These are phyloP conservation scores for Dioctria linearis DNA, from an alignment of 2,888 invertebrate genomes.

Conservation along the genomic window DNA sequence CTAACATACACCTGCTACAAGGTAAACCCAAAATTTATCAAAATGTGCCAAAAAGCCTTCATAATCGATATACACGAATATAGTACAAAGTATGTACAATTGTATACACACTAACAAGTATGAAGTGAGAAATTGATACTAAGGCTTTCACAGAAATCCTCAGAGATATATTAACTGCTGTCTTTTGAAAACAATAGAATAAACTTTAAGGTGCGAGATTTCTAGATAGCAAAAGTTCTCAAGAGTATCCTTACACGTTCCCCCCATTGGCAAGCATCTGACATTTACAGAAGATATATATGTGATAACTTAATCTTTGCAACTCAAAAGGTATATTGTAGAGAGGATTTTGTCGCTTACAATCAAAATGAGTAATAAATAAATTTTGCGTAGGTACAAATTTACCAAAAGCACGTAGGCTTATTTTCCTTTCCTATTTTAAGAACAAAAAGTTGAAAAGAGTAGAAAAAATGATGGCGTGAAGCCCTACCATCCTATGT, in stretches of 20 bases:
- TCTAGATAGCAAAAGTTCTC: constrained; percentile 25
- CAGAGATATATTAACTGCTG: too few species aligned
- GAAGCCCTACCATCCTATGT: constrained; percentile 15
- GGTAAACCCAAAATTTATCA: too few species aligned
- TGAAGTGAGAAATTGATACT: too few species aligned
- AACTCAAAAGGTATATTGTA: constrained; percentile 28
- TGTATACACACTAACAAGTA: too few species aligned
- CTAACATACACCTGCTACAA: too few species aligned
- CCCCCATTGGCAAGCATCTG: constrained; percentile 35
- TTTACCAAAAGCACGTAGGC: constrained; percentile 25
- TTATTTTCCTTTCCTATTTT: background rate
- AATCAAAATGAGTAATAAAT: constrained; percentile 48
- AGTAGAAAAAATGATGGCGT: constrained; percentile 20
- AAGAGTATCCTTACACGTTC: constrained; percentile 29
- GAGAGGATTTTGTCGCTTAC: constrained; percentile 8
- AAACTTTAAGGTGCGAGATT: constrained; percentile 22
- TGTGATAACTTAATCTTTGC: constrained; percentile 46
- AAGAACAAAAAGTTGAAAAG: background rate
- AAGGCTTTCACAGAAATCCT: too few species aligned
- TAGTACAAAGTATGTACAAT: too few species aligned
- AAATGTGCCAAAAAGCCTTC: too few species aligned
- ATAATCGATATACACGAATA: too few species aligned
- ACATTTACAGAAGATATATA: constrained; percentile 40
- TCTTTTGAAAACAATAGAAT: constrained; percentile 24
- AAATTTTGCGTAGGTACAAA: constrained; percentile 26